These are phyloP conservation scores for Pipistrellus kuhlii DNA, from an alignment of 2,797 vertebrate genomes.

Conservation along the genomic window DNA sequence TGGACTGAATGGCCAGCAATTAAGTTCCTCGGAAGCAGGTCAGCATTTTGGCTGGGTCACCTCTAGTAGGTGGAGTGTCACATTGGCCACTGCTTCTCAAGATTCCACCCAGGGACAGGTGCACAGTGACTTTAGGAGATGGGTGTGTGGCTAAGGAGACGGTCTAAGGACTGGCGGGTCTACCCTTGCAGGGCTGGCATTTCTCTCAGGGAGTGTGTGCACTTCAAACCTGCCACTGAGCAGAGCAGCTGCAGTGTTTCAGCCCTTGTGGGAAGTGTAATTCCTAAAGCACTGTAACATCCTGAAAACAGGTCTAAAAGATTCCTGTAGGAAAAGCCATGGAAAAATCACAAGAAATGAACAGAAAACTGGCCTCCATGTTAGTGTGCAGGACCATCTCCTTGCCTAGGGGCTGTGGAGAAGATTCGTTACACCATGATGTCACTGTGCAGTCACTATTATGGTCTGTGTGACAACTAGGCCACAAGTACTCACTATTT, in stretches of 20 bases:
- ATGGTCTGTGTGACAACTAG: not conserved
- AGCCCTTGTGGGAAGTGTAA: too few relatives aligned
- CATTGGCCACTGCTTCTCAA: not conserved
- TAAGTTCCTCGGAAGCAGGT: not conserved
- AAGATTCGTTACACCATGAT: not conserved
- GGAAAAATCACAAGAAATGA: not conserved
- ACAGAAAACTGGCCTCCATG: not conserved
- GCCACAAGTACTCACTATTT: not conserved
- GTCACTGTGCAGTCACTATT: rapidly evolving
- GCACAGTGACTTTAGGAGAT: not conserved
- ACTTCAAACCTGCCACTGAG: not conserved
- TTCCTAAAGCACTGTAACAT: too few relatives aligned
- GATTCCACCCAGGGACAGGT: too few relatives aligned
- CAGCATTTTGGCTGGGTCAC: not conserved
- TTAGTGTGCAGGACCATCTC: not conserved
- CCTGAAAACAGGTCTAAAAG: not conserved
- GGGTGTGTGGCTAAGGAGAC: not conserved
- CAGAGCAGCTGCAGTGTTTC: not conserved
- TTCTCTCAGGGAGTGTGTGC: rapidly evolving
- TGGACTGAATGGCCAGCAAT: not conserved
- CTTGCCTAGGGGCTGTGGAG: not conserved
- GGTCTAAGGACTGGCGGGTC: rapidly evolving
- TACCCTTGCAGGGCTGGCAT: not conserved
- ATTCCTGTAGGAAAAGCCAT: not conserved
- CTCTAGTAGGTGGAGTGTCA: not conserved